phyloP scores from a whole-genome alignment of 53 echinoderm and acorn worm species.

The Astropecten irregularis region DNA sequence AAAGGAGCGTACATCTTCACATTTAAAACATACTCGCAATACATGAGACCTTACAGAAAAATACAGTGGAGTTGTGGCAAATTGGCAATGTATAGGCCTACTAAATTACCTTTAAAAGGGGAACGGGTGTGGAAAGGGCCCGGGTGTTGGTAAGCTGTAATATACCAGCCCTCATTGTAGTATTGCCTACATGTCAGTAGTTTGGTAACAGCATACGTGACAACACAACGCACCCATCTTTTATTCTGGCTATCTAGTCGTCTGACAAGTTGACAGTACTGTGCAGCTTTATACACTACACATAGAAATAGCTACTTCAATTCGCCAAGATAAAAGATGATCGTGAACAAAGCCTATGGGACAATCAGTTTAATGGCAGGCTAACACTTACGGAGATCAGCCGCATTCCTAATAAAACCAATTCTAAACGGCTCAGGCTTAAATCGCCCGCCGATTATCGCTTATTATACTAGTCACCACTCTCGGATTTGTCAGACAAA shows the following conservation, averaged over 20 bases:
- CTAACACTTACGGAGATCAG: slow-evolving; percentile 24
- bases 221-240: not conserved
- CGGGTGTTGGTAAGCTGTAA: too few relatives aligned
- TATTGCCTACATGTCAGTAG: too few relatives aligned
- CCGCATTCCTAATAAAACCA: not conserved
- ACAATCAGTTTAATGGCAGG: slow-evolving; percentile 41
- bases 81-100: too few relatives aligned
- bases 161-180: too few relatives aligned
- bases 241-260: slow-evolving; percentile 24
- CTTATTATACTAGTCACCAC: not conserved
- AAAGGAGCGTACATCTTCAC: too few relatives aligned
- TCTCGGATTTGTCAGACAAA: slow-evolving; percentile 33
- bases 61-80: too few relatives aligned
- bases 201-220: too few relatives aligned
- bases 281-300: not conserved
- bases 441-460: slow-evolving; percentile 42
- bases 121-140: too few relatives aligned
- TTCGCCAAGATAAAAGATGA: slow-evolving; percentile 2
- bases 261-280: slow-evolving; percentile 36
- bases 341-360: slow-evolving; percentile 11
- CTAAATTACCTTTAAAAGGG: too few relatives aligned
- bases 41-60: too few relatives aligned
- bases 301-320: not conserved
- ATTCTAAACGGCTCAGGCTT: slow-evolving; percentile 4
- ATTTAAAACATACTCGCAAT: too few relatives aligned